phyloP scores from a whole-genome alignment of 2,888 invertebrate species.

The Agrotis segetum region DNA sequence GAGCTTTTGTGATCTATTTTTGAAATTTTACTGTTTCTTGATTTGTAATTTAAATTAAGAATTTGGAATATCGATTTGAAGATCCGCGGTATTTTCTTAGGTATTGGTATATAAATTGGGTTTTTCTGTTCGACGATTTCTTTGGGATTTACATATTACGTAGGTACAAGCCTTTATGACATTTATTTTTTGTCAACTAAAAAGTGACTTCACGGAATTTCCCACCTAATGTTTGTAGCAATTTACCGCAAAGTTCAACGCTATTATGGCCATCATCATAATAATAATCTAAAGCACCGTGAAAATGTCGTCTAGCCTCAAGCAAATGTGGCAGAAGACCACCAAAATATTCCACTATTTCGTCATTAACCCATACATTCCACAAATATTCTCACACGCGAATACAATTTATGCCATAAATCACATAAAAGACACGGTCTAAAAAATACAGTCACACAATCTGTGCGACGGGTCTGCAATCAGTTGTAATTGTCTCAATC shows the following conservation, averaged over 20 bases:
- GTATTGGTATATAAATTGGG: background rate
- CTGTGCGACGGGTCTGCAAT: slow-evolving; percentile 83
- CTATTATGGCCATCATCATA: background rate
- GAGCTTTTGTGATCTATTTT: slow-evolving; percentile 40
- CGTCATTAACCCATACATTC: slow-evolving; percentile 55
- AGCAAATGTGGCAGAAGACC: slow-evolving; percentile 29
- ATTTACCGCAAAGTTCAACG: slow-evolving; percentile 27
- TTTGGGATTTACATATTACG: background rate
- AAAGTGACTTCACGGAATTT: slow-evolving; percentile 11
- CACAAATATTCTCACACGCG: slow-evolving; percentile 67
- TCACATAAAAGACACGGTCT: slow-evolving; percentile 69
- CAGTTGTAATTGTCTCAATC: slow-evolving; percentile 84
- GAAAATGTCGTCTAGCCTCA: slow-evolving; percentile 42
- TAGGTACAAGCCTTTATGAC: background rate
- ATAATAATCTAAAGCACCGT: slow-evolving; percentile 2
- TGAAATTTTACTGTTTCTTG: slow-evolving; percentile 6
- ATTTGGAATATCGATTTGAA: background rate
- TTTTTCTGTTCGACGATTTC: slow-evolving; percentile 9
- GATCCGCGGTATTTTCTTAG: no score
- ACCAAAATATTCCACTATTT: slow-evolving; percentile 28
- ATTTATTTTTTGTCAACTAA: slow-evolving; percentile 16
- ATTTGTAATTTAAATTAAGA: background rate
- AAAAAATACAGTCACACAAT: slow-evolving; percentile 68
- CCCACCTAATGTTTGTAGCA: slow-evolving; percentile 13
- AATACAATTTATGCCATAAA: slow-evolving; percentile 79